phyloP scores from a whole-genome alignment of 2,797 vertebrate species.

The Margarornis squamiger region DNA sequence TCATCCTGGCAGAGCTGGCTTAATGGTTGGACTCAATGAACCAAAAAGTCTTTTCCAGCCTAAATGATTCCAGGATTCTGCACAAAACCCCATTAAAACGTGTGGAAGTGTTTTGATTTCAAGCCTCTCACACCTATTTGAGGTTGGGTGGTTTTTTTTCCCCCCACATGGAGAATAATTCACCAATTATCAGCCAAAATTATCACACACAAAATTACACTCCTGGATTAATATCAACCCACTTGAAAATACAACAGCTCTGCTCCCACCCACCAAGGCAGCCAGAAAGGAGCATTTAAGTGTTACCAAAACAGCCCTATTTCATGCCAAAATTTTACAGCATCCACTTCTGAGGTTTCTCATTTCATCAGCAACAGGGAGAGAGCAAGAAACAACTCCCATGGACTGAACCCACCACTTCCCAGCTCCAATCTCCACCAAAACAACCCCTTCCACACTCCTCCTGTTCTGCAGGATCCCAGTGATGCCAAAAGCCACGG shows the following conservation, averaged over 20 bases:
- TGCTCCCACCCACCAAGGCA: neutral
- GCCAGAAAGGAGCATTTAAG: neutral
- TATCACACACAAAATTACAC: neutral
- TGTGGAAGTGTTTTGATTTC: neutral
- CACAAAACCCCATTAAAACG: neutral
- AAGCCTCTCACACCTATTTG: neutral
- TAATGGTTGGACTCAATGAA: neutral
- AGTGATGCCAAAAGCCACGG: no score
- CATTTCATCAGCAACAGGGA: conserved; percentile 34
- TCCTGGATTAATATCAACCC: neutral
- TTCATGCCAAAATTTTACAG: neutral
- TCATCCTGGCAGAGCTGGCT: neutral
- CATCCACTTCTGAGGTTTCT: neutral
- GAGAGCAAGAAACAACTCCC: conserved; percentile 20
- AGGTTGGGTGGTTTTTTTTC: neutral
- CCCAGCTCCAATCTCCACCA: neutral
- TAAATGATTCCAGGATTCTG: neutral
- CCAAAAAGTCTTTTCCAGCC: neutral
- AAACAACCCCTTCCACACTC: accelerated
- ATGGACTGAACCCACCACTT: neutral
- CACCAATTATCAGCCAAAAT: neutral
- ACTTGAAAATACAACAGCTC: neutral
- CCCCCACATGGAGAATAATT: neutral
- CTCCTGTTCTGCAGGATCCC: neutral
- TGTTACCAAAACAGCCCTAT: neutral